Base-by-base conservation (phyloP, 1,140 invertebrate genomes). In the Leptinotarsa texana region DNA sequence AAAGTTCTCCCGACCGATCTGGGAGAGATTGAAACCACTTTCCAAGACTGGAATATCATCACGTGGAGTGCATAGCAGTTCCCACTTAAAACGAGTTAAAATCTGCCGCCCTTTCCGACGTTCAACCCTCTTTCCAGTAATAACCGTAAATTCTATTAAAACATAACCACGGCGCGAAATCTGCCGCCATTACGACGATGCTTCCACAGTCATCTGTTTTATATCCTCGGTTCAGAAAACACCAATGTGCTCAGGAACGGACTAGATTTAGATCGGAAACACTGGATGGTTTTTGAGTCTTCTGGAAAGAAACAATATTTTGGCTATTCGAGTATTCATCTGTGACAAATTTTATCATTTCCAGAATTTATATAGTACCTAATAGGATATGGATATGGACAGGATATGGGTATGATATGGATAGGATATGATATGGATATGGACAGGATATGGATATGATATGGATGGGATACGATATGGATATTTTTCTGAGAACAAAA, bases 101-200 rank as follows among this genome's bases (percentile, higher is more conserved):
- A 77, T 77, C 76, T 77, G 76, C 76, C 76, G 76, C 76, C 76
- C 75, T 75, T 76, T 77, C 66, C 74, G 74, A 76, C 81, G 77
- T 79, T 81, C 80, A 81, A 82, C 82, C 80, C 81, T 79, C 80
- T 79, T 74, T 77, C 69, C 76, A 61, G 81, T 82, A 84, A 85
- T 86, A 86, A 86, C 82, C 85, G 85, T 86, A 86, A 86, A 86
- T 86, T 86, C 84, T 86, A 85, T 86, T 86, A 86, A 86, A 86
- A 86, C 84, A 84, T 85, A 84, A 84, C 83, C 84, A 83, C 83
- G 82, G 84, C 83, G 83, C 79, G 85, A 85, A 86, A 86, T 86
- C 85, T 86, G 84, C 85, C 82, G 82, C 84, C 83, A 84, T 84
- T 85, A 85, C 83, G 75, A 84, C 83, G 85, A 85, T 82, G 83